Conservation (phyloP, 2,113 vertebrate species). For the Mustela lutreola region DNA sequence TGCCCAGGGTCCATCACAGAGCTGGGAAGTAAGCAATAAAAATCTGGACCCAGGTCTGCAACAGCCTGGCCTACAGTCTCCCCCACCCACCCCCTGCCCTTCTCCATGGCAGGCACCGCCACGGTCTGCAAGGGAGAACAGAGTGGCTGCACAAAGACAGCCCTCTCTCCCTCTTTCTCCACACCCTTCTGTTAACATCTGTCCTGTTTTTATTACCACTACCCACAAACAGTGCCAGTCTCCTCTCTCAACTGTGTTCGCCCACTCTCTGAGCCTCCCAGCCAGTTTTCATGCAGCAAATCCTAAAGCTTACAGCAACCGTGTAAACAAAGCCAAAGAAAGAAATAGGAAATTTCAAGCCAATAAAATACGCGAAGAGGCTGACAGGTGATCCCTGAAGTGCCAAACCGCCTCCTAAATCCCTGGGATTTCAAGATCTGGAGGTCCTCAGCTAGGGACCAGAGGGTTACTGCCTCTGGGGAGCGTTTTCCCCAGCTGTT, state of each 20-base stretch:
- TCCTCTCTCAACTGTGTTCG: neutral
- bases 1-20: neutral
- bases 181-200: neutral
- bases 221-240: neutral
- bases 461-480: neutral
- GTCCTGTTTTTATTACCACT: neutral
- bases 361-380: neutral
- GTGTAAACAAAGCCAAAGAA: neutral
- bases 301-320: neutral
- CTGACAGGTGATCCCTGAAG: neutral
- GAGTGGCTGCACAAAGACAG: neutral
- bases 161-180: neutral
- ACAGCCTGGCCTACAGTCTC: neutral
- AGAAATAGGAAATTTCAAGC: neutral
- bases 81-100: neutral
- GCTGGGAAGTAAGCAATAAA: neutral
- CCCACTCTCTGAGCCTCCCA: neutral
- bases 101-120: neutral
- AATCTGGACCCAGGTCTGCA: neutral
- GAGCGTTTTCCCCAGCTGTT: neutral
- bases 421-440: neutral
- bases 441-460: neutral
- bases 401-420: neutral
- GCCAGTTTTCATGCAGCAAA: neutral
- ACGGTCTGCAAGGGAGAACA: neutral